Evolutionary conservation across 2,797 vertebrate species (phyloP), one percentile per base, ranked within the genome.

Genomic region (Crocidura indochinensis): DNA sequence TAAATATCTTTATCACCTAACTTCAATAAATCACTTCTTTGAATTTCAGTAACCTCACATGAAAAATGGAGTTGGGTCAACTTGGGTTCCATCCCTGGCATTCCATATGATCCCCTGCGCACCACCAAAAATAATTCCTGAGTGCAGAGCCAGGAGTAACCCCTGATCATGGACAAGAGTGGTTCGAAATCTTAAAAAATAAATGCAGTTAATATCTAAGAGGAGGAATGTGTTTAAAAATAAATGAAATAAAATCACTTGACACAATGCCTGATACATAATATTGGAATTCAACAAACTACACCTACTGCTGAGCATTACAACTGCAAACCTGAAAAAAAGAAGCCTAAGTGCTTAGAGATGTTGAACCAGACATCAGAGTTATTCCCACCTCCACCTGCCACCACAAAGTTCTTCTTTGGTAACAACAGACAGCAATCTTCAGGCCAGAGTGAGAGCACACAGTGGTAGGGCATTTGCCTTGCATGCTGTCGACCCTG

Each of bases 41-140:
- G 38, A 81, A 91, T 81, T 75, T 92, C 84, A 92, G 75, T 73
- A 29, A 77, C 60, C 53, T 92, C 29, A 44, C 46, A 49, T 91
- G 38, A 86, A 85, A 92, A 84, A n/a, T 20, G 8, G 24, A 17
- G 12, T 60, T 60, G 38, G 38, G 38, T 5, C 38, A 38, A 38
- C 38, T 38, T 38, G 38, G 38, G 38, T 38, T 38, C 38, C 38
- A 38, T 38, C 38, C 38, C 38, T 38, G 38, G 38, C 38, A 38
- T 38, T 38, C 38, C 38, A 38, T 38, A 38, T 38, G 38, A 38
- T 38, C 38, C 38, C 38, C 38, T 38, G 38, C 38, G 5, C 38
- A 38, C 38, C 38, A 38, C 38, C 38, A 38, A 38, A 38, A 38
- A 38, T 38, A 38, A 38, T 38, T 38, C 38, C 38, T 38, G 38